Percentiles rank a stretch among this genome's conserved stretches.
phyloP scores from a whole-genome alignment of 2,797 vertebrate species.

The Diceros bicornis region DNA sequence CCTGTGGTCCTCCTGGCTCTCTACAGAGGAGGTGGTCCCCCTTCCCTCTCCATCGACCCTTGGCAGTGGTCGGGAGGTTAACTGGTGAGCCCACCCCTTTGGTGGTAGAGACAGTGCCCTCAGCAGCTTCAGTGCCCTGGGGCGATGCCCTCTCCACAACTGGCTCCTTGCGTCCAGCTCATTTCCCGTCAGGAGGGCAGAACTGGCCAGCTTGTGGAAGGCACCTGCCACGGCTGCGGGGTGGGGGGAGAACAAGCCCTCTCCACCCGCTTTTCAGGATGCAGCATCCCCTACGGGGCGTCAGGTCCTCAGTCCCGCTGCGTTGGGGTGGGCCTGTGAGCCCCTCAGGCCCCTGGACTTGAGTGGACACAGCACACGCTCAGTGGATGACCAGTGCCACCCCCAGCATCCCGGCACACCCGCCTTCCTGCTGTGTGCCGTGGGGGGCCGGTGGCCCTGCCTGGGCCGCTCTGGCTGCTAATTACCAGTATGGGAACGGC shows the following conservation, averaged over 20 bases:
- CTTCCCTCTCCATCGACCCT: not conserved
- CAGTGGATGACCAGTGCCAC: not conserved
- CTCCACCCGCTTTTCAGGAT: not conserved
- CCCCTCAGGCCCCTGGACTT: not conserved
- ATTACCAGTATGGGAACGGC: slow-evolving; percentile 66
- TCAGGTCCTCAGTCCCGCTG: not conserved
- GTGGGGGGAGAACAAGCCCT: not conserved
- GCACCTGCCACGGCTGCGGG: not conserved
- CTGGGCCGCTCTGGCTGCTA: not conserved
- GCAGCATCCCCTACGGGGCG: accelerated
- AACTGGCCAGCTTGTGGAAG: accelerated
- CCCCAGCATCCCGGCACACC: not conserved
- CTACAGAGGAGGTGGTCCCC: accelerated
- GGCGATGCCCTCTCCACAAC: accelerated
- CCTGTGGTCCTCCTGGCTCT: accelerated
- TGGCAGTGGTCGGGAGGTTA: not conserved
- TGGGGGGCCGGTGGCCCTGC: not conserved
- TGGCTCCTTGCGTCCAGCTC: not conserved
- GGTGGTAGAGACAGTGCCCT: not conserved
- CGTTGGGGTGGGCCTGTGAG: not conserved
- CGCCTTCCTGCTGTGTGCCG: not conserved
- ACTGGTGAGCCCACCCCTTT: not conserved
- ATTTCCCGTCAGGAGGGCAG: not conserved
- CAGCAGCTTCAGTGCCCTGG: not conserved
- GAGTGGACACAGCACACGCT: not conserved